Conservation (phyloP, 2,888 invertebrate genomes). For the Cheilosia grossa region DNA sequence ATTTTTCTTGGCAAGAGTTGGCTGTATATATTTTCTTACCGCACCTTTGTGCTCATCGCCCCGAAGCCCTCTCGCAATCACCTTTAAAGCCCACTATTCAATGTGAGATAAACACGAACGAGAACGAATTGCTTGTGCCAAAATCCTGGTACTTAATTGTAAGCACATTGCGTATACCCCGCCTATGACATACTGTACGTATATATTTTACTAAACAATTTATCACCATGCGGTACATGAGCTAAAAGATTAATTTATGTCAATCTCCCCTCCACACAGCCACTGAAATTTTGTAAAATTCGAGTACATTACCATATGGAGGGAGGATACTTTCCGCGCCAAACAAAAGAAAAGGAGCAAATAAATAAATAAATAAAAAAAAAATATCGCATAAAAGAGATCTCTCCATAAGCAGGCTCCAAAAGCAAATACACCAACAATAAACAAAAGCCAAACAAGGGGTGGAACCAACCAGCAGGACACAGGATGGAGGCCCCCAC, state of each 20-base stretch:
- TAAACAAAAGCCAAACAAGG: conserved; percentile 15
- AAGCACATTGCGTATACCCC: conserved; percentile 8
- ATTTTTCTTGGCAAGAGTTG: no score
- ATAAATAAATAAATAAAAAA: conserved; percentile 68
- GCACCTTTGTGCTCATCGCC: no score
- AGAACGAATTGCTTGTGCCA: not conserved
- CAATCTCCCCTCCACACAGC: conserved; percentile 29
- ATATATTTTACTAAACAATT: conserved; percentile 24
- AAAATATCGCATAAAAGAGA: conserved; percentile 67
- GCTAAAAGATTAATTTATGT: conserved; percentile 66
- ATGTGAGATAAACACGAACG: no score
- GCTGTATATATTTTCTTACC: no score
- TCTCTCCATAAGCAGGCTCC: conserved; percentile 56
- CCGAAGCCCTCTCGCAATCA: no score
- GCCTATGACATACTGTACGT: conserved; percentile 4
- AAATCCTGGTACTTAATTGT: conserved; percentile 28
- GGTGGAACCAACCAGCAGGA: conserved; percentile 24
- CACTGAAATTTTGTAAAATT: conserved; percentile 1
- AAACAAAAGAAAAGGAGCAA: conserved; percentile 17
- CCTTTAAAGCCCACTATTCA: no score
- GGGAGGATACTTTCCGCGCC: not conserved
- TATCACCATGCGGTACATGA: conserved; percentile 10
- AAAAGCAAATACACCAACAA: conserved; percentile 4
- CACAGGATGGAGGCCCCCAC: conserved; percentile 40
- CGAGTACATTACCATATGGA: conserved; percentile 4